Conservation (phyloP, 2,888 invertebrate species). For the Achlya flavicornis region DNA sequence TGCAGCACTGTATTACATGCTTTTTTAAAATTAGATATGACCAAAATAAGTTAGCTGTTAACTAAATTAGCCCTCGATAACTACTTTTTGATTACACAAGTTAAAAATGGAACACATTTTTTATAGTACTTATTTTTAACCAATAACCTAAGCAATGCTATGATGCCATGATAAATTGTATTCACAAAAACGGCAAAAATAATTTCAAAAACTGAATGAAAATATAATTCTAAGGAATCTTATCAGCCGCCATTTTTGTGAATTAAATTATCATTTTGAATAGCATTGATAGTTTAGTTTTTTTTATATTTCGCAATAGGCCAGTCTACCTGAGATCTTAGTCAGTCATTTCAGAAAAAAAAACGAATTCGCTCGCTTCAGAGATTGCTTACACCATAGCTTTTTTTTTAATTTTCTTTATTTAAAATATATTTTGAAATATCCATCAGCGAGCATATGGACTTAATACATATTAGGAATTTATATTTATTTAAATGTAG, state of each 20-base stretch:
- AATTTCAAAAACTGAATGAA: not conserved
- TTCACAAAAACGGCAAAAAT: not conserved
- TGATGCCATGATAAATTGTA: not conserved
- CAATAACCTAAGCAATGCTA: slow-evolving; percentile 28
- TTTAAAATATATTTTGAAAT: not conserved
- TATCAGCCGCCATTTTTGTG: not conserved
- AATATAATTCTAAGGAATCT: not conserved
- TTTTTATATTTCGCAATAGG: slow-evolving; percentile 39
- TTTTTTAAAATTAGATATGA: not conserved
- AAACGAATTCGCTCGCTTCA: not conserved
- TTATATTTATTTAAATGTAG: not conserved
- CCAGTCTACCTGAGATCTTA: slow-evolving; percentile 59
- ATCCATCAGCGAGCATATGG: not conserved
- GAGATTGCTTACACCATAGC: slow-evolving; percentile 6
- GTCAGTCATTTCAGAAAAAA: slow-evolving; percentile 41
- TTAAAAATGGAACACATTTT: slow-evolving; percentile 8
- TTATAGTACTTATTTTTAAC: slow-evolving; percentile 20
- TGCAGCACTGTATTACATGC: not conserved
- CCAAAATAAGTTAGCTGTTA: not conserved
- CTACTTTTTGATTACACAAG: not conserved
- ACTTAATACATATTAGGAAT: not conserved
- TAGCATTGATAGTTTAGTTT: slow-evolving; percentile 28
- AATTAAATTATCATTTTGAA: slow-evolving; percentile 15
- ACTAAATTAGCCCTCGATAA: not conserved
- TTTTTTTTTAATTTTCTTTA: slow-evolving; percentile 7